Base-by-base conservation (phyloP, 1,140 invertebrate genomes). In the Zeugodacus cucurbitae region DNA sequence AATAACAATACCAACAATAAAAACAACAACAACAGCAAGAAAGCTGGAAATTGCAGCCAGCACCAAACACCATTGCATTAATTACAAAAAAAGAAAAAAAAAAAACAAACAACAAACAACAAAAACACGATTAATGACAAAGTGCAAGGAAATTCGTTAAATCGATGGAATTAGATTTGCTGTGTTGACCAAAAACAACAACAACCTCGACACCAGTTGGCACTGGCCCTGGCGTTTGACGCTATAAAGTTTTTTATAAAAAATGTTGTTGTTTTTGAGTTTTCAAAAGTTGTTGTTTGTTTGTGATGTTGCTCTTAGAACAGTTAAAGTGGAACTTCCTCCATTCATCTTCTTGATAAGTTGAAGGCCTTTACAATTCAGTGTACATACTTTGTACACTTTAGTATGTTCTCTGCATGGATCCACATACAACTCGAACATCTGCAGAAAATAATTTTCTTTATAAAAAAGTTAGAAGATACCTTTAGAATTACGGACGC, bases 61-160 rank as follows among this genome's bases (percentile, higher is more conserved):
- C 62, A 37, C 8, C 37, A 87, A 62, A 32, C 86, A 67, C 86
- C 59, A 44, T 64, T 48, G 74, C 74, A 29, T 26, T 82, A 82
- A 48, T 37, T 48, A 17, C 41, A n/a, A 41, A 78, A 17, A 32
- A 67, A 29, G 5, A 29, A 67, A 26, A 32, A 32, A 32, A 32
- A 7, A 74, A 74, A 74, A n/a, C n/a, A 37, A 74, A 74, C 14
- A 62, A 26, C 3, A 41, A 41, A 74, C 7, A 41, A 74, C 34
- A 82, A 26, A 5, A 78, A 44, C 37, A 44, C 17, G 41, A 54
- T 17, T 8, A 29, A 29, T n/a, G 34, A 82, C 74, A 82, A 26
- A 82, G 74, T 29, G 74, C 41, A 82, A 82, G 74, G 74, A 82
- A 82, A 82, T 82, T 82, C 26, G 41, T 22, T n/a, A 74, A 32